Conservation (phyloP, 2,888 invertebrate genomes). For the Athalia cordata region DNA sequence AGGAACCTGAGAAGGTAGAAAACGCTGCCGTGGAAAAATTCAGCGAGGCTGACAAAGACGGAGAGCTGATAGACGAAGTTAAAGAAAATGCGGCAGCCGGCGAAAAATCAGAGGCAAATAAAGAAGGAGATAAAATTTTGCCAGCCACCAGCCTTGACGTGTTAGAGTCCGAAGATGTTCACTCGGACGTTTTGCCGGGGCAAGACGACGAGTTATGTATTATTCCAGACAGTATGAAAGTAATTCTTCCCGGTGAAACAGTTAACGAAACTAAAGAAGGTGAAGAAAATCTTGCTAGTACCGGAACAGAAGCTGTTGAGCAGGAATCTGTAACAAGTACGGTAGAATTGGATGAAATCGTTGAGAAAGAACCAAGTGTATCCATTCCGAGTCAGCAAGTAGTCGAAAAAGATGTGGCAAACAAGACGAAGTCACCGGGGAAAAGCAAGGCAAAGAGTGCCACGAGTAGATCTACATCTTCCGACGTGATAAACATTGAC, state of each 20-base stretch:
- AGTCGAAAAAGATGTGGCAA: slow-evolving; percentile 50
- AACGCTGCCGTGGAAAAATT: background rate
- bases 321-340: slow-evolving; percentile 44
- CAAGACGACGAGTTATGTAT: slow-evolving; percentile 71
- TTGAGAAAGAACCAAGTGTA: slow-evolving; percentile 45
- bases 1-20: background rate
- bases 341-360: slow-evolving; percentile 51
- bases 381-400: slow-evolving; percentile 7
- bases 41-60: background rate
- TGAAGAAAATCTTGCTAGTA: slow-evolving; percentile 60
- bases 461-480: slow-evolving; percentile 54
- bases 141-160: slow-evolving; percentile 34
- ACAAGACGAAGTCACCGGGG: slow-evolving; percentile 51
- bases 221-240: slow-evolving; percentile 71
- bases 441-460: slow-evolving; percentile 60
- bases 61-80: background rate
- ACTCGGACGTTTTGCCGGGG: slow-evolving; percentile 64
- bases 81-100: slow-evolving; percentile 43
- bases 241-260: slow-evolving; percentile 55
- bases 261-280: slow-evolving; percentile 63
- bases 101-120: slow-evolving; percentile 39
- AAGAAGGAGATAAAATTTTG: slow-evolving; percentile 24
- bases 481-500: slow-evolving; percentile 74
- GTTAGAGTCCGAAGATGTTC: slow-evolving; percentile 59
- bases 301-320: slow-evolving; percentile 7